Evolutionary conservation across 2,797 vertebrate species (phyloP).

Genomic region (Neosilurus mollespiculum): DNA sequence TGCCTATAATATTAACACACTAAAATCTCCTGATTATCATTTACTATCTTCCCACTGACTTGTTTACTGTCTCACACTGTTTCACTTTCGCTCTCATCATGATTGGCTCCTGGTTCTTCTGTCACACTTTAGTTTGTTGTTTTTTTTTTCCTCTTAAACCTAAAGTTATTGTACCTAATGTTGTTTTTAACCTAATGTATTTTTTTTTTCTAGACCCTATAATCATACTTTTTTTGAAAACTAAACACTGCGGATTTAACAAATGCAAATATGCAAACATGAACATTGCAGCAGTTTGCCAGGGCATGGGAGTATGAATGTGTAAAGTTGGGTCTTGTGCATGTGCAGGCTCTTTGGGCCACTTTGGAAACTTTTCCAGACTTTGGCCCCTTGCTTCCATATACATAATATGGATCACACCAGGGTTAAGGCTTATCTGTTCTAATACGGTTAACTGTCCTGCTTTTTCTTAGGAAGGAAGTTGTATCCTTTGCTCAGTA

Average conservation of each 20-base stretch:
- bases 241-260: neutral
- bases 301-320: neutral
- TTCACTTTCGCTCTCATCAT: neutral
- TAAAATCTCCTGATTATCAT: too few species aligned
- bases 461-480: neutral
- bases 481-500: neutral
- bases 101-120: neutral
- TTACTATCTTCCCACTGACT: neutral
- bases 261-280: neutral
- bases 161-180: neutral
- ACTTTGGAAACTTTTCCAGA: neutral
- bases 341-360: neutral
- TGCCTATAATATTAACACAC: neutral
- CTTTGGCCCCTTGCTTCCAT: neutral
- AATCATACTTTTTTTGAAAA: neutral
- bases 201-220: neutral
- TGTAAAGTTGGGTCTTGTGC: neutral
- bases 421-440: neutral
- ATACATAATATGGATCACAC: neutral
- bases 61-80: neutral
- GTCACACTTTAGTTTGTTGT: neutral
- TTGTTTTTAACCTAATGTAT: neutral
- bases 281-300: neutral
- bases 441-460: neutral
- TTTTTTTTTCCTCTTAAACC: neutral